Evolutionary conservation across 2,797 vertebrate genomes (phyloP), one percentile per base, ranked within the genome.

Genomic region (Chromis chromis): DNA sequence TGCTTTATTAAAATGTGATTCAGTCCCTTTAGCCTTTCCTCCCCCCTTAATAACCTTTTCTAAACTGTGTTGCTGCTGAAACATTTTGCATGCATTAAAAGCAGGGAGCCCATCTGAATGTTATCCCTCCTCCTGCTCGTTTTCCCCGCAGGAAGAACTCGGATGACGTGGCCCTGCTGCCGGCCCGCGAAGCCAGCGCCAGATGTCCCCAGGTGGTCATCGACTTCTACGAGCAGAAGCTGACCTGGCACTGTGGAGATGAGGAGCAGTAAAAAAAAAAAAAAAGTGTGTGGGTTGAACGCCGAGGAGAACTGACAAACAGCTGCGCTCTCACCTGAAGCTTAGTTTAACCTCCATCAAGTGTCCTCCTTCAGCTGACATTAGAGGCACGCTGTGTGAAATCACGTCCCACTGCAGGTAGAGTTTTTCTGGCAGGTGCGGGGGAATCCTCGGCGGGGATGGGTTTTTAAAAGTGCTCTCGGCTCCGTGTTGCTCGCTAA

Each of bases 121-220:
- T 21, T 67, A 2, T 57, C 60, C 61, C 57, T 33, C 54, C 42
- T 73, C 44, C 25, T 3, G 0, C 62, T 14, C 27, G 25, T 49
- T 53, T 36, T 31, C 55, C 25, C 83, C 88, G 72, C 92, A 99
- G 98, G 98, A 99, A 98, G 90, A 96, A 97, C 93, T 97, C 97
- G 0, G 96, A 96, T 74, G 97, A 99, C 65, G 98, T 98, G 64
- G 96, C 97, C 73, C 92, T 99, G 92, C 95, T 99, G 85, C 94
- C 98, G 83, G 97, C 98, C 68, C 95, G 95, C 75, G 98, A 99
- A 91, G 98, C 96, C 55, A 99, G 98, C 21, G 90, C 96, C 92
- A 96, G 96, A 88, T 98, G 96, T 93, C 98, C 98, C 85, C 96
- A 98, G 92, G 96, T 98, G 71, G 98, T 99, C 87, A 97, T 99